Percentiles rank a stretch among this genome's conserved stretches.
Evolutionary conservation across 2,888 invertebrate genomes (phyloP).

Genomic region (Itoplectis maculator): DNA sequence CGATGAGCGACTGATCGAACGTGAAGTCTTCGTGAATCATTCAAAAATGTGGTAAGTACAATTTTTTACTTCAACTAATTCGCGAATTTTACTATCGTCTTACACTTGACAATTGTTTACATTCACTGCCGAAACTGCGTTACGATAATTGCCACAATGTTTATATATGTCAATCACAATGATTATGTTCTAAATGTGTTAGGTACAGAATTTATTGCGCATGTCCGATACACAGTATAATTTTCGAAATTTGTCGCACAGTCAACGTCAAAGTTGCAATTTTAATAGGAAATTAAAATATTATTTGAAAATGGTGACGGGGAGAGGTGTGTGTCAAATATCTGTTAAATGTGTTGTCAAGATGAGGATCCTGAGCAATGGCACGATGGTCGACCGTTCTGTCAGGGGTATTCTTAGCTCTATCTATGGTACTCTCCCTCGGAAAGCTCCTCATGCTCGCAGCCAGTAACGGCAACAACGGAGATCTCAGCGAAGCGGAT

Average conservation of each 20-base stretch:
- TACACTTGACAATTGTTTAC: constrained; percentile 73
- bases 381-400: constrained; percentile 84
- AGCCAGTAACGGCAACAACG: constrained; percentile 83
- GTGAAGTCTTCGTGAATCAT: constrained; percentile 54
- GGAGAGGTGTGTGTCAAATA: neutral
- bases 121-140: constrained; percentile 63
- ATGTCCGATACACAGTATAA: neutral
- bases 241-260: neutral
- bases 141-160: neutral
- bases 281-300: neutral
- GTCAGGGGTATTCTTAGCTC: constrained; percentile 83
- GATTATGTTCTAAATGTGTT: neutral
- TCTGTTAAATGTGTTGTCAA: constrained; percentile 65
- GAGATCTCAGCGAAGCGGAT: constrained; percentile 88
- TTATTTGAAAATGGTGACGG: no score
- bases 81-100: neutral
- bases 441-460: constrained; percentile 82
- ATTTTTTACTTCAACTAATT: neutral
- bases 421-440: constrained; percentile 82
- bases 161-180: neutral
- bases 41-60: constrained; percentile 76
- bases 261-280: neutral
- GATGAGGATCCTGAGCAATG: constrained; percentile 79
- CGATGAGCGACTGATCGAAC: constrained; percentile 52
- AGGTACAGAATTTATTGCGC: constrained; percentile 2